A percentile compares a stretch with the other conserved stretches of the same genome.
Evolutionary conservation across 2,888 invertebrate genomes (phyloP).

Genomic region (Amiota minor): DNA sequence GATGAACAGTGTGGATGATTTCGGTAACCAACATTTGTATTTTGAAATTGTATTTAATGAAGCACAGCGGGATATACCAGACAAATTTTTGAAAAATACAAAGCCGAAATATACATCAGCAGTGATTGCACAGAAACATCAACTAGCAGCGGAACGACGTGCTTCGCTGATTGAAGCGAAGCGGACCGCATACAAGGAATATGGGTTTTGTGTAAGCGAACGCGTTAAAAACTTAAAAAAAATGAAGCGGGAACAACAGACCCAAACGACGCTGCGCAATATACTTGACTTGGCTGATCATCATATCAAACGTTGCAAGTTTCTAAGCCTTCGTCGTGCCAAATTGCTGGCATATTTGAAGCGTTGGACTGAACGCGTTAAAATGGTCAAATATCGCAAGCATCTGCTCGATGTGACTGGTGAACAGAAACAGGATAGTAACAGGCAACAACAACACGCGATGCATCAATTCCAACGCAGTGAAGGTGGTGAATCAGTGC

Average conservation of each 20-base stretch:
- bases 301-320: not conserved
- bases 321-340: not conserved
- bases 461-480: not conserved
- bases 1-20: no score
- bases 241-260: not conserved
- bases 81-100: slow-evolving; percentile 14
- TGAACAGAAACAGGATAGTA: not conserved
- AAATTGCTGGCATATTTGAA: slow-evolving; percentile 35
- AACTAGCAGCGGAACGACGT: slow-evolving; percentile 19
- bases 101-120: slow-evolving; percentile 5
- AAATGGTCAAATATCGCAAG: slow-evolving; percentile 22
- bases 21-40: not conserved
- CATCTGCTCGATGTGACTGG: slow-evolving; percentile 10
- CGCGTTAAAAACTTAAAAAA: not conserved
- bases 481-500: no score
- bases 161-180: not conserved
- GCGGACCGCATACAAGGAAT: not conserved
- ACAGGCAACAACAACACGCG: not conserved
- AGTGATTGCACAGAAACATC: slow-evolving; percentile 6
- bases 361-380: slow-evolving; percentile 21
- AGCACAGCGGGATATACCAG: slow-evolving; percentile 23
- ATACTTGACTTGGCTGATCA: slow-evolving; percentile 38
- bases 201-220: not conserved
- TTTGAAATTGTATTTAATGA: slow-evolving; percentile 10
- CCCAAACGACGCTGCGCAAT: not conserved